Percentiles rank a stretch among this genome's conserved stretches.
These are phyloP conservation scores for Linyphia triangularis DNA, from an alignment of 2,888 invertebrate species.

Conservation along the genomic window DNA sequence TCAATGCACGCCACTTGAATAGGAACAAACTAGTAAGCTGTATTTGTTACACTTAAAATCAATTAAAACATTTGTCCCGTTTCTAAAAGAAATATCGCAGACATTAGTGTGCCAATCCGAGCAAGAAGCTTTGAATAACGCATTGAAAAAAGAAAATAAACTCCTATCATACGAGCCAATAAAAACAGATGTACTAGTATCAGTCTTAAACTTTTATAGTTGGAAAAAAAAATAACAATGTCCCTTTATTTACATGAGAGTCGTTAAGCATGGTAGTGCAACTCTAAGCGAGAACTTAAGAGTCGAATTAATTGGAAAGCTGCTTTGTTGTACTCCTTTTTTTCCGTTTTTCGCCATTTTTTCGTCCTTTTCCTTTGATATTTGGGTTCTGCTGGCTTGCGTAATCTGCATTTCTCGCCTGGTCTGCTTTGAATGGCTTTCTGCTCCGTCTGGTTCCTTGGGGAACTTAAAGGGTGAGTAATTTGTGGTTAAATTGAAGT, in stretches of 20 bases:
- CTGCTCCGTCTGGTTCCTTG: conserved; percentile 2
- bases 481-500: neutral
- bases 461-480: neutral
- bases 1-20: no score
- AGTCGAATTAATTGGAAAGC: conserved; percentile 39
- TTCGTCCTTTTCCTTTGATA: conserved; percentile 1
- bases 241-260: conserved; percentile 30
- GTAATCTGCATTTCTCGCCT: conserved; percentile 48
- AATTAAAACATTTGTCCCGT: no score
- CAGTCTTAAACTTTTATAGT: neutral
- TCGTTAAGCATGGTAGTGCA: conserved; percentile 15
- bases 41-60: no score
- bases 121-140: no score
- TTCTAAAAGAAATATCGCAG: no score
- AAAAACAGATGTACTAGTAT: neutral
- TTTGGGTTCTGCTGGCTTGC: neutral
- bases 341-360: neutral
- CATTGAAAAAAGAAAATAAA: conserved; percentile 5
- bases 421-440: conserved; percentile 25
- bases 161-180: neutral
- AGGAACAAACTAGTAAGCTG: no score
- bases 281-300: neutral
- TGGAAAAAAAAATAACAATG: neutral
- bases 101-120: no score
- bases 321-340: conserved; percentile 20